phyloP scores from a whole-genome alignment of 2,888 invertebrate genomes.

The Aplocera efformata region DNA sequence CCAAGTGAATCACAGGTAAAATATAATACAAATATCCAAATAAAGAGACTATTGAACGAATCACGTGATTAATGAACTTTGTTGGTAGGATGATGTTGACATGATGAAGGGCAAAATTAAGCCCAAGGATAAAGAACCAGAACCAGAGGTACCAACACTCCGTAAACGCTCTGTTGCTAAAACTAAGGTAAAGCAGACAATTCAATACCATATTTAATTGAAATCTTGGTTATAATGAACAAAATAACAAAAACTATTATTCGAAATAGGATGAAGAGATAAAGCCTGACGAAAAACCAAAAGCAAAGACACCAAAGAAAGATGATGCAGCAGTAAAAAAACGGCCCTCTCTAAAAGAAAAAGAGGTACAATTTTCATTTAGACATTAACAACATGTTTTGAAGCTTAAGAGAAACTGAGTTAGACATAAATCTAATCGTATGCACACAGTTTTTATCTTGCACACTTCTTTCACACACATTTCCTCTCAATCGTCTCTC shows the following conservation, averaged over 20 bases:
- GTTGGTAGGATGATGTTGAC: slow-evolving; percentile 65
- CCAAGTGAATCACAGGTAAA: slow-evolving; percentile 63
- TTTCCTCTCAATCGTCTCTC: slow-evolving; percentile 9
- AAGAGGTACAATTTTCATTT: slow-evolving; percentile 57
- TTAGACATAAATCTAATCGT: slow-evolving; percentile 21
- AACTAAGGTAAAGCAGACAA: slow-evolving; percentile 57
- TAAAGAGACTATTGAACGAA: background rate
- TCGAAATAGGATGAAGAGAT: slow-evolving; percentile 63
- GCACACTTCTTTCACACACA: slow-evolving; percentile 20
- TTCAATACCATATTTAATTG: background rate
- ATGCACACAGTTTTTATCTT: slow-evolving; percentile 22
- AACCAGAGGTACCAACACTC: slow-evolving; percentile 64
- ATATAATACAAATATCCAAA: slow-evolving; percentile 1
- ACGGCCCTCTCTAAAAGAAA: slow-evolving; percentile 68
- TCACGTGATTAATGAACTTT: slow-evolving; percentile 16
- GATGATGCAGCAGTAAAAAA: slow-evolving; percentile 67
- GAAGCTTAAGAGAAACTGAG: slow-evolving; percentile 30
- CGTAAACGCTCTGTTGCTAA: slow-evolving; percentile 67
- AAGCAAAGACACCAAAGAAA: slow-evolving; percentile 61
- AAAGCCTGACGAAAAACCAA: slow-evolving; percentile 71
- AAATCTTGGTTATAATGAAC: background rate
- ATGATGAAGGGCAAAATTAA: slow-evolving; percentile 73
- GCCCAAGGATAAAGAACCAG: slow-evolving; percentile 67
- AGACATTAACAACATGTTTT: slow-evolving; percentile 36
- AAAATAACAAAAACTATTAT: background rate